Evolutionary conservation across 2,797 vertebrate species (phyloP).

Genomic region (Eidolon dupreanum): DNA sequence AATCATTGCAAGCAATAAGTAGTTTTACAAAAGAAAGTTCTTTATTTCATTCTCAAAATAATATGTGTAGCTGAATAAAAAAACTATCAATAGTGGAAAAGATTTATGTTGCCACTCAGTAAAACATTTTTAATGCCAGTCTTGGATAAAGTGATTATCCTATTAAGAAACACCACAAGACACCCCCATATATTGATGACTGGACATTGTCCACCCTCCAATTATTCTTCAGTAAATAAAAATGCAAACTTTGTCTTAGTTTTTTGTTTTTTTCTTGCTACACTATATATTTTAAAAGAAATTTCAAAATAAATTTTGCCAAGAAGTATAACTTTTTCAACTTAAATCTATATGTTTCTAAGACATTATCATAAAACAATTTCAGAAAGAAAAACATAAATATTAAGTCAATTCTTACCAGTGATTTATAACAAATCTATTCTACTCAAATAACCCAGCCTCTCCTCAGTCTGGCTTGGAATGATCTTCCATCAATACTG

Average conservation of each 20-base stretch:
- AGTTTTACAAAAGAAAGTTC: background rate
- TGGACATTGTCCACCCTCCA: background rate
- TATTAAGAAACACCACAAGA: background rate
- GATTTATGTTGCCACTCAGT: background rate
- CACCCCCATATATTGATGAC: background rate
- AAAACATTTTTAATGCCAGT: background rate
- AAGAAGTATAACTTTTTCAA: background rate
- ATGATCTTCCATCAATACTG: background rate
- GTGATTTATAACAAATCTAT: conserved; percentile 18
- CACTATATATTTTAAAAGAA: background rate
- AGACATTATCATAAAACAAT: background rate
- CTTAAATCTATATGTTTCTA: background rate
- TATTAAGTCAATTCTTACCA: background rate
- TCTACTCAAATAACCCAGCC: background rate
- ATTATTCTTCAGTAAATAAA: background rate
- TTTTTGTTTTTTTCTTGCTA: background rate
- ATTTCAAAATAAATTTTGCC: conserved; percentile 1
- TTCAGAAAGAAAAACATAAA: background rate
- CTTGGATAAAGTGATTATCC: background rate
- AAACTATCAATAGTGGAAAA: background rate
- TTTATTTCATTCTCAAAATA: background rate
- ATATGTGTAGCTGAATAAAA: background rate
- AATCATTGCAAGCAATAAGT: background rate
- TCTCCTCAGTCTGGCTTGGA: background rate
- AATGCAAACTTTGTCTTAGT: background rate